Conservation (phyloP, 2,797 vertebrate species). For the Decapterus maruadsi region DNA sequence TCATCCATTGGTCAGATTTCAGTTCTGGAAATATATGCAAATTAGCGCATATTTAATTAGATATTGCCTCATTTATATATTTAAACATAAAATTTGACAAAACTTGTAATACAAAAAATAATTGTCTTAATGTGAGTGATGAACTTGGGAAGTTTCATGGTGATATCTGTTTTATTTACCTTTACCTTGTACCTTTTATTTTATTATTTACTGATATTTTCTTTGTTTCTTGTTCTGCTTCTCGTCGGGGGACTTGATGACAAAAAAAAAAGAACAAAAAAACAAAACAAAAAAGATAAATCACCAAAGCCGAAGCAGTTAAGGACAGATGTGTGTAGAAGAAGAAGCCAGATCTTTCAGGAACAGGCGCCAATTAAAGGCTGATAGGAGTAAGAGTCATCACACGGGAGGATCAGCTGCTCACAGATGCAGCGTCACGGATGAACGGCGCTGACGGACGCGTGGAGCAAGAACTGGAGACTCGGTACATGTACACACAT, state of each 20-base stretch:
- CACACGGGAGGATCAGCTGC: slow-evolving; percentile 41
- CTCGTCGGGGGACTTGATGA: neutral
- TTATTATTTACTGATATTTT: too few species aligned
- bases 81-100: too few species aligned
- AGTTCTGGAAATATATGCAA: too few species aligned
- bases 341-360: slow-evolving; percentile 23
- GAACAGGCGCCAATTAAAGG: slow-evolving; percentile 53
- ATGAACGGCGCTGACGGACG: slow-evolving; percentile 61
- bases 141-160: too few species aligned
- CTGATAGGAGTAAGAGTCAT: slow-evolving; percentile 54
- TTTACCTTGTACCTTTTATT: too few species aligned
- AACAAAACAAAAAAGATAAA: neutral
- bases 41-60: too few species aligned
- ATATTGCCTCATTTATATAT: too few species aligned
- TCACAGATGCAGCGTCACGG: slow-evolving; percentile 56
- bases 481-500: slow-evolving; percentile 41
- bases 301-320: neutral
- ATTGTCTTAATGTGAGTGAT: too few species aligned
- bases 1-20: too few species aligned
- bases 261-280: neutral
- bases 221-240: neutral
- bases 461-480: slow-evolving; percentile 20
- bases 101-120: too few species aligned
- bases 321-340: slow-evolving; percentile 7
- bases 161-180: too few species aligned